Base-by-base conservation (phyloP, 2,797 vertebrate species). In the Acestrorhynchus altus region DNA sequence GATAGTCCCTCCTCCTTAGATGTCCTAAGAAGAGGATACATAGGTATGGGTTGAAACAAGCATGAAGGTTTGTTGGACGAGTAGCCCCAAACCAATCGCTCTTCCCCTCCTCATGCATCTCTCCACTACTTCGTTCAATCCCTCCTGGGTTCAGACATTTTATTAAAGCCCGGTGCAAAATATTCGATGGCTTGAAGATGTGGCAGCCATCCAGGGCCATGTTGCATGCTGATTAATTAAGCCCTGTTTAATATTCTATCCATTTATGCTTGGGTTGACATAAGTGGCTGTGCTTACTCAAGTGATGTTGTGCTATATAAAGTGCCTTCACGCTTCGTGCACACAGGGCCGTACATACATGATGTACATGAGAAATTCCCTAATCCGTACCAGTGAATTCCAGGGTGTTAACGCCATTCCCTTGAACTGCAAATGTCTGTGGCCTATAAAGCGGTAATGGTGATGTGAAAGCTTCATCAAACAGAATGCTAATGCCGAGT, bases 171-270 rank as follows among this genome's bases (percentile, higher is more conserved):
- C 42, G 18, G 20, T 47, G 57, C 69, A 54, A 54, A 64, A 28
- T 73, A 44, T 26, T 59, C 47, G 20, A 26, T 18, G 10, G 16
- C 40, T 73, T 22, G 77, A 63, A 56, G 63, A 7, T 10, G 24
- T 52, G 72, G 56, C 64, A 31, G 22, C 40, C 52, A 64, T 78
- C 40, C 65, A 72, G 28, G 52, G 40, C 71, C 49, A 39, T 49
- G 24, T 22, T 47, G 46, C 63, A 39, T 67, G 52, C 69, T 35
- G 54, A 65, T 86, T 81, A 69, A 74, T 80, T 64, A 68, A 63
- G 5, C 47, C 35, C 26, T 42, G 51, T 54, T 65, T 42, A 76
- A 49, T 74, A 54, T 77, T 72, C 79, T 63, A 71, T 71, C 35
- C 1, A n/a, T 68, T 12, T 65, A 72, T 66, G 16, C 1, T 24